Evolutionary conservation across 2,113 vertebrate species (phyloP), one percentile per base, ranked within the genome.

Genomic region (Dipodomys ordii): DNA sequence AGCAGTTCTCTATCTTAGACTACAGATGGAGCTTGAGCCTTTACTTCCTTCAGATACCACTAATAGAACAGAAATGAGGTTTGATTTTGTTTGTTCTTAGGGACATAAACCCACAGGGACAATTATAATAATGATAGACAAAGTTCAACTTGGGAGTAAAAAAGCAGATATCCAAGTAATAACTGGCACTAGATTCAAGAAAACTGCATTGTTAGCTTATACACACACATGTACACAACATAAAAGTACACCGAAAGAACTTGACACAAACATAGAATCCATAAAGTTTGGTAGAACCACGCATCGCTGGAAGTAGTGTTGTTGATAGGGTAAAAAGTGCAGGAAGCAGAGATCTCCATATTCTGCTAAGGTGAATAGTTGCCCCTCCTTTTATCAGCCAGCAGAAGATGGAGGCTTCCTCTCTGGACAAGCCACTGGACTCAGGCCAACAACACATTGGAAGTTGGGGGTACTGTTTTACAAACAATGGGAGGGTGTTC

Each of bases 151-250:
- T 83, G 60, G 60, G 39, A 83, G 80, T 71, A 64, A 62, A 64
- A 83, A 94, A 35, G 86, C 91, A 95, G 89, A 84, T 76, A 71
- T 83, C 19, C 62, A 67, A 86, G n/a, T 71, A 76, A 44, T 76
- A 93, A 80, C 30, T 67, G 35, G 86, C 25, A 72, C 35, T 32
- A 76, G 27, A 80, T 44, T 88, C 44, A 80, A 72, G 27, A 46
- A 93, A 91, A 77, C 60, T 19, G 10, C 65, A 35, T 35, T 16
- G 7, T 88, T 46, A 28, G 22, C 44, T 13, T n/a, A 13, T 44
- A 57, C 22, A 64, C 76, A 57, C 44, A 68, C 86, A 28, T 30
- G 4, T n/a, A 10, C 6, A 90, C 77, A 79, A 79, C 49, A 30
- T 1, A 18, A 83, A 65, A 84, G 60, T 85, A 49, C 39, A 1